Evolutionary conservation across 1,140 invertebrate species (phyloP).

Genomic region (Sycophaga agraensis): DNA sequence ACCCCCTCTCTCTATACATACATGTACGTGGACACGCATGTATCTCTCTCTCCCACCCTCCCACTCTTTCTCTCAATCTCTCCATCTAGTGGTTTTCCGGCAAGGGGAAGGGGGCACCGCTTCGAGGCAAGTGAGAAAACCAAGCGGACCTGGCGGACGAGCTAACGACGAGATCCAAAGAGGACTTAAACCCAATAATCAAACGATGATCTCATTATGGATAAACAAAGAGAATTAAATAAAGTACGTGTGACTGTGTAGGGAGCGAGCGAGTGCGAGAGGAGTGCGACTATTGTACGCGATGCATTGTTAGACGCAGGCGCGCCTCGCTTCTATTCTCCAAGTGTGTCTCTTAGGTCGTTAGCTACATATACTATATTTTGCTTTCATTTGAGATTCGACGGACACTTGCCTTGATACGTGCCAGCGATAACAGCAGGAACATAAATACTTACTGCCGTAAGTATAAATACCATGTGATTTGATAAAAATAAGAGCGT

Average conservation of each 20-base stretch:
- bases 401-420: constrained; percentile 20
- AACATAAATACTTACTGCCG: not conserved
- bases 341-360: constrained; percentile 3
- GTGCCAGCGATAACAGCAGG: constrained; percentile 8
- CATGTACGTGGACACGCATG: too few species aligned
- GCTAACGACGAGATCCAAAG: constrained; percentile 58
- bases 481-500: constrained; percentile 25
- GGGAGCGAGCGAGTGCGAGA: constrained; percentile 8
- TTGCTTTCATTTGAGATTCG: constrained; percentile 23
- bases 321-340: constrained; percentile 5
- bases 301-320: constrained; percentile 4
- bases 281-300: not conserved
- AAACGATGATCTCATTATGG: constrained; percentile 59
- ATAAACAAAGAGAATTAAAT: constrained; percentile 57
- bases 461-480: constrained; percentile 18
- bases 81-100: too few species aligned
- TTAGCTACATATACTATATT: constrained; percentile 8
- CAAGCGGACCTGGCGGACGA: constrained; percentile 37
- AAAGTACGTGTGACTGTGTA: constrained; percentile 48
- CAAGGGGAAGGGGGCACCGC: too few species aligned
- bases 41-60: too few species aligned
- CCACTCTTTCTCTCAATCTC: too few species aligned
- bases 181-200: constrained; percentile 58
- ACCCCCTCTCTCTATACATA: too few species aligned
- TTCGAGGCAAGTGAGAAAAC: constrained; percentile 5